Base-by-base conservation (phyloP, 1,140 invertebrate genomes). In the Aphelenchoides fujianensis region DNA sequence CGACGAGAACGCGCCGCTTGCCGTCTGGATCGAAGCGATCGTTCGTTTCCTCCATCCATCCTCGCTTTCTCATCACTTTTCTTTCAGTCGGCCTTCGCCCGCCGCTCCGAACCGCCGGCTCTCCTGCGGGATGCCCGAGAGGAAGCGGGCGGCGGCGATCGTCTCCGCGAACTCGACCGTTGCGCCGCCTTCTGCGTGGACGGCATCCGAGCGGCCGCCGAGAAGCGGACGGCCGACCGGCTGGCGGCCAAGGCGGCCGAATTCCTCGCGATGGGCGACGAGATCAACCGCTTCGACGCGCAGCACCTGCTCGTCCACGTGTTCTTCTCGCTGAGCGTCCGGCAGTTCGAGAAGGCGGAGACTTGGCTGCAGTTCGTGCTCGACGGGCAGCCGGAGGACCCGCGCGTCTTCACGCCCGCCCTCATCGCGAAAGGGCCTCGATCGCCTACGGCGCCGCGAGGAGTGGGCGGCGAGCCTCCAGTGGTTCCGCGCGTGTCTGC, bases 401-500 rank as follows among this genome's bases (percentile, higher is more conserved):
- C 23, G 41, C 41, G 41, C 23, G 23, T 48, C 23, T 48, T 48
- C 12, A 48, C 23, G 12, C 41, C 41, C 41, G 41, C 41, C 12
- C 41, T 48, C 12, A 48, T 48, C 23, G 97, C 97, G 34, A 98
- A 98, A 89, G 97, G 95, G 0, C 98, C n/a, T n/a, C 95, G 80
- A 98, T 99, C 76, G 86, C 87, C 19, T 89, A 89, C 76, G n/a
- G n/a, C 88, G 89, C 72, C 88, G 88, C 78, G 89, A 89, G 76
- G 88, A 90, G 59, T 98, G 93, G 82, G 89, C 93, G 82, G 93
- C 92, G 52, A 94, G 96, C 0, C 86, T 99, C 59, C 93, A 93
- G 1, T 97, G 95, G 85, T 99, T 98, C 85, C 98, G 97, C 84
- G 97, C 97, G 94, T 95, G 72, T 1, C 84, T 99, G 0, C 88